Evolutionary conservation across 2,797 vertebrate genomes (phyloP), one percentile per base, ranked within the genome.

Genomic region (Aplochiton taeniatus): DNA sequence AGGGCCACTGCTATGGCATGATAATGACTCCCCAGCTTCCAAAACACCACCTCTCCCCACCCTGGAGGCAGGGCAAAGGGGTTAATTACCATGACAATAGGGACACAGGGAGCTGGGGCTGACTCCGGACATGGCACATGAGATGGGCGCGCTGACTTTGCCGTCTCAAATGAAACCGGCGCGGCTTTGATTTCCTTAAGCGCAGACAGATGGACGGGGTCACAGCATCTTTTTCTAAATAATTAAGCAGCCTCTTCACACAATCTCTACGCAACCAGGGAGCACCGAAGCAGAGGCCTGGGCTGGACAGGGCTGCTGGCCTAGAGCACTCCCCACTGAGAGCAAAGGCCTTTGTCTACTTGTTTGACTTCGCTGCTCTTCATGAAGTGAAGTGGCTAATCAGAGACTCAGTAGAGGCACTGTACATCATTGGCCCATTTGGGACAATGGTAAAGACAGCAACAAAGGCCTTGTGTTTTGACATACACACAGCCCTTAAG

Each of bases 51-150:
- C 84, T 88, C 88, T 78, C 77, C 77, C 78, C 4, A 82, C 89
- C 90, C 58, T 81, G 88, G 85, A 85, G 70, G 89, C 91, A 87
- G 88, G 85, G 88, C 90, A 88, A 83, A 83, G 80, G 79, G 91
- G 88, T 86, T 89, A 89, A 87, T 95, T 93, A 93, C 77, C 91
- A 93, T 92, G 90, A 94, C 91, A 94, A 96, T 92, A 77, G 82
- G 75, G 80, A 82, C 73, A 58, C 82, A 69, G 84, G 87, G 85
- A 86, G 83, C 50, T 74, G 62, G 82, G 89, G 84, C 83, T 71
- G 78, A 83, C 88, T 85, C 63, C 69, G 80, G 89, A 91, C 90
- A 85, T 84, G 16, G 67, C 83, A 79, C 81, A 69, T 84, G 80
- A 85, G 75, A 84, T 83, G 88, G 86, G 87, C 73, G 75, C 70